Evolutionary conservation across 2,888 invertebrate genomes (phyloP).

Genomic region (Yponomeuta cagnagella): DNA sequence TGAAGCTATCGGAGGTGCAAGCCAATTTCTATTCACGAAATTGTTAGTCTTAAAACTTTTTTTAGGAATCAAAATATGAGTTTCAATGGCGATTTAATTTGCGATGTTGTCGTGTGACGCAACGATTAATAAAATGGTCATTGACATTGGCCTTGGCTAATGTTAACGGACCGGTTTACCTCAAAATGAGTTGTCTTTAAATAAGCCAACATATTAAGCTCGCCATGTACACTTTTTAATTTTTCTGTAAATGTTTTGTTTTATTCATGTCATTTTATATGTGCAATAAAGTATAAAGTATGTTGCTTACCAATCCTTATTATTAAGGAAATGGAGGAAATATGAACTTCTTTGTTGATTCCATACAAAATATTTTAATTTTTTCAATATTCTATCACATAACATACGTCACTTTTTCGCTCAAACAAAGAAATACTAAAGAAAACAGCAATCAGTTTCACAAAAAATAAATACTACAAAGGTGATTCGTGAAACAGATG

Average conservation of each 20-base stretch:
- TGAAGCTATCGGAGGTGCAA: too few species aligned
- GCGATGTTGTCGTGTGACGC: slow-evolving; percentile 36
- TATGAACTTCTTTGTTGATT: neutral
- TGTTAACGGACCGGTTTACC: slow-evolving; percentile 37
- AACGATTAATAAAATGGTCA: slow-evolving; percentile 48
- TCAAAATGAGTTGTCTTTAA: neutral
- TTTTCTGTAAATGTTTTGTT: too few species aligned
- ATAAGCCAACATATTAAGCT: neutral
- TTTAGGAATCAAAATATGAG: too few species aligned
- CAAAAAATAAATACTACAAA: slow-evolving; percentile 34
- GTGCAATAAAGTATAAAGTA: neutral
- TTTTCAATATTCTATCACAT: neutral
- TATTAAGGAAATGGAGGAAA: neutral
- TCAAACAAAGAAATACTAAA: neutral
- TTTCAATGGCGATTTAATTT: neutral
- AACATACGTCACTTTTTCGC: neutral
- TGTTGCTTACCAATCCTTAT: neutral
- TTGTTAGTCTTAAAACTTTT: too few species aligned
- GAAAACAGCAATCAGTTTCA: slow-evolving; percentile 55
- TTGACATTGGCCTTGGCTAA: slow-evolving; percentile 48
- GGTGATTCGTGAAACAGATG: slow-evolving; percentile 53
- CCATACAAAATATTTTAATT: neutral
- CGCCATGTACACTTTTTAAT: too few species aligned
- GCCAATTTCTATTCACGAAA: too few species aligned
- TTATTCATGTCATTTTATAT: too few species aligned